These are phyloP conservation scores for Enteromius unitaeniatus DNA, from an alignment of 2,797 vertebrate species.

Conservation along the genomic window DNA sequence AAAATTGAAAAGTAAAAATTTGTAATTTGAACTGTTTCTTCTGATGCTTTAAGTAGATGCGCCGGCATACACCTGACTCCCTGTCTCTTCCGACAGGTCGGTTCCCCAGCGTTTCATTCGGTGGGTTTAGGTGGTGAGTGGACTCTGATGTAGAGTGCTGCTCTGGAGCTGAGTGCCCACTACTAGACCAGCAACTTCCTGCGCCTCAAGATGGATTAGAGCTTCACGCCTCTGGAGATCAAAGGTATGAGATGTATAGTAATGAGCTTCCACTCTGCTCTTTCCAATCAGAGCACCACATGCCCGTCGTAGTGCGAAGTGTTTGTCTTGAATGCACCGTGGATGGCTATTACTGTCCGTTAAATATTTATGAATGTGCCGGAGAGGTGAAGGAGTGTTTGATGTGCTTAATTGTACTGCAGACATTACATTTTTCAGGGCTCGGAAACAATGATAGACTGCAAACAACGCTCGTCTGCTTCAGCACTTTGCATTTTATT, in stretches of 20 bases:
- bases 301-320: neutral
- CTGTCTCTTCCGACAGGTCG: conserved; percentile 15
- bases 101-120: neutral
- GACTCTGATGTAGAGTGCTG: conserved; percentile 70
- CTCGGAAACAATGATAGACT: conserved; percentile 41
- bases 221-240: conserved; percentile 76
- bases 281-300: conserved; percentile 20
- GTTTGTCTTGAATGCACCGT: conserved; percentile 34
- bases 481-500: conserved; percentile 51
- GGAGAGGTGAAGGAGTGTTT: conserved; percentile 32
- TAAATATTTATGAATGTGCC: conserved; percentile 52
- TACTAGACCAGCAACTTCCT: conserved; percentile 60
- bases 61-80: neutral
- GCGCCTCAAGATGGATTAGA: conserved; percentile 78
- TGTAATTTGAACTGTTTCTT: no score
- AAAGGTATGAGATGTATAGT: conserved; percentile 78
- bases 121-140: conserved; percentile 11
- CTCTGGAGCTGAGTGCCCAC: conserved; percentile 68
- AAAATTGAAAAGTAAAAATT: no score
- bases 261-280: conserved; percentile 68
- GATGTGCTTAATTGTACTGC: conserved; percentile 50
- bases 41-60: neutral
- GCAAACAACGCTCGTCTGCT: conserved; percentile 44
- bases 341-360: conserved; percentile 22
- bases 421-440: conserved; percentile 47